Evolutionary conservation across 2,113 vertebrate species (phyloP), one percentile per base, ranked within the genome.

Genomic region (Riparia riparia): DNA sequence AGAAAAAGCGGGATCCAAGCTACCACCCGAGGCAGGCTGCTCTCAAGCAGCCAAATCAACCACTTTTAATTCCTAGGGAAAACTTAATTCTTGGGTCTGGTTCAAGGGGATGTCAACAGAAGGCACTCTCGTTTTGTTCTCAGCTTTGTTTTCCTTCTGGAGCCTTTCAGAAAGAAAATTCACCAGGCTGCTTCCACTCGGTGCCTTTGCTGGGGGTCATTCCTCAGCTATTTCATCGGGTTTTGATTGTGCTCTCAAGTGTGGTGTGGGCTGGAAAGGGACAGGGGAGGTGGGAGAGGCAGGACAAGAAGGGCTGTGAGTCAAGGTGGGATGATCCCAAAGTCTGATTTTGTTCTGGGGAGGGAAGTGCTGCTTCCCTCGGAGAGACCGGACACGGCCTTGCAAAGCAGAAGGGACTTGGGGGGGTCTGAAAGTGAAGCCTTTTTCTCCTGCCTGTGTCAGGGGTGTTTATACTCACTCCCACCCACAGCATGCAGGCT

Each of bases 321-420:
- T 42, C 53, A 37, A 9, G 26, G 11, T 34, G 79, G 80, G 42
- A 17, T 54, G 53, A 32, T 69, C 3, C 41, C 34, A 6, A 61
- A 14, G 17, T 45, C 32, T 53, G 34, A 22, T 60, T 14, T 1
- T 31, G 37, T 19, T 83, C 4, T 63, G 25, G 41, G 25, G 60
- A 84, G 13, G 24, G 37, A 25, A 56, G 5, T 17, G 15, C 10
- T 91, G 17, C 31, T 65, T 56, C 18, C 37, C 37, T 37, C 37
- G 37, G 37, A 51, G 34, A 32, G 16, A 37, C 25, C 7, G 0
- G 3, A 4, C 11, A 13, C 0, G 0, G 17, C 68, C 31, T 3
- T 24, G 41, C 1, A 29, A 44, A 78, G 39, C 26, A 80, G 31
- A 28, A 73, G 15, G 42, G 26, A 39, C 42, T 4, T 0, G 0